Evolutionary conservation across 2,113 vertebrate species (phyloP).

Genomic region (Callaeas wilsoni): DNA sequence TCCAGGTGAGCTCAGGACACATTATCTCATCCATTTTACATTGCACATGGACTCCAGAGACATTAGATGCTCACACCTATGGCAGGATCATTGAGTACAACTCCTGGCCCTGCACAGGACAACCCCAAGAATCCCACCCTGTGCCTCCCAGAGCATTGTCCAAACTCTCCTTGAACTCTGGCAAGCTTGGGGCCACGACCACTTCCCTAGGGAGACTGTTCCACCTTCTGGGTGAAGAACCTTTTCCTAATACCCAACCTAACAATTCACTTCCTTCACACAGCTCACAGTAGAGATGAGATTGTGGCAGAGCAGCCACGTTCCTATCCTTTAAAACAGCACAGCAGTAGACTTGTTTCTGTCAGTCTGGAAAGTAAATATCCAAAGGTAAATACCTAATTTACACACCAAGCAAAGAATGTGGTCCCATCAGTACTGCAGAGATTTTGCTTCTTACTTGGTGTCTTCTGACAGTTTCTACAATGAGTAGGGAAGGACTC

Average conservation of each 20-base stretch:
- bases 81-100: background rate
- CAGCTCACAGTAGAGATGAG: background rate
- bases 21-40: background rate
- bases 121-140: background rate
- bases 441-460: background rate
- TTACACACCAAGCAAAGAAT: background rate
- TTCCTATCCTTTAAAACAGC: background rate
- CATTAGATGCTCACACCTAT: background rate
- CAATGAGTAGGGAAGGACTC: background rate
- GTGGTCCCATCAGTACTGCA: accelerated
- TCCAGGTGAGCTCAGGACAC: background rate
- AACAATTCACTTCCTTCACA: background rate
- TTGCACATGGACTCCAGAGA: background rate
- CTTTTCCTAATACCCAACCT: background rate
- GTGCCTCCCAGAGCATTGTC: background rate
- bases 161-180: background rate
- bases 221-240: background rate
- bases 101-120: background rate
- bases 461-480: background rate
- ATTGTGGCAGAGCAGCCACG: accelerated
- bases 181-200: background rate
- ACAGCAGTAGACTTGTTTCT: background rate
- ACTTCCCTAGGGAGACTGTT: background rate
- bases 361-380: background rate
- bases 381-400: background rate